Base-by-base conservation (phyloP, 2,888 invertebrate species). In the Himalopsyche japonica region DNA sequence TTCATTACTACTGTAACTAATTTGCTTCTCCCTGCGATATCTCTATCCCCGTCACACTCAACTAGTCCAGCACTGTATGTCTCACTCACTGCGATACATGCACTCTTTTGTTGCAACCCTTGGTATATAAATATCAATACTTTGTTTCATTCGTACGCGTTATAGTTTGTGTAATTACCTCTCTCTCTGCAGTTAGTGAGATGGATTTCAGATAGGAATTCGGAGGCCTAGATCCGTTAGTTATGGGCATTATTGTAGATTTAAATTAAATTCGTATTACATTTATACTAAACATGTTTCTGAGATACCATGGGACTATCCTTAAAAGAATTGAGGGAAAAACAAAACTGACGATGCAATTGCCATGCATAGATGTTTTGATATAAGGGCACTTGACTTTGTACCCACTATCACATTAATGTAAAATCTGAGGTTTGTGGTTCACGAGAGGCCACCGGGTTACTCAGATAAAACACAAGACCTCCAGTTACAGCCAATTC, bases 1-100 rank as follows among this genome's bases (percentile, higher is more conserved):
- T 84, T 81, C 84, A 84, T 84, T 81, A 84, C 84, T 81, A 79
- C 64, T 84, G 79, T 79, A 81, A 81, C 81, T 84, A 81, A 81
- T 84, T 81, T 78, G 37, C 78, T 81, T 84, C 57, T 79, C 81
- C 81, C 24, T 78, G 47, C 37, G 27, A 70, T 70, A 27, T 70
- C 27, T 20, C 20, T 27, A 24, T 70, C 70, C 27, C 70, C 12
- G 27, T 70, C 70, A 70, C 70, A 70, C 70, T 27, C 10, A 24
- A 15, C 15, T 30, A 27, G 24, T 27, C 12, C 12, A 6, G 5
- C 10, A 27, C 20, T 1, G 12, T 70, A 27, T 30, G 27, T 70
- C 70, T 70, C 70, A 70, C 70, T 70, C 70, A 27, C 27, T 27
- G 24, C 27, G 70, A 27, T 70, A 70, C 70, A 70, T 70, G 70